Conservation (phyloP, 2,113 vertebrate genomes). For the Myotis lucifugus region DNA sequence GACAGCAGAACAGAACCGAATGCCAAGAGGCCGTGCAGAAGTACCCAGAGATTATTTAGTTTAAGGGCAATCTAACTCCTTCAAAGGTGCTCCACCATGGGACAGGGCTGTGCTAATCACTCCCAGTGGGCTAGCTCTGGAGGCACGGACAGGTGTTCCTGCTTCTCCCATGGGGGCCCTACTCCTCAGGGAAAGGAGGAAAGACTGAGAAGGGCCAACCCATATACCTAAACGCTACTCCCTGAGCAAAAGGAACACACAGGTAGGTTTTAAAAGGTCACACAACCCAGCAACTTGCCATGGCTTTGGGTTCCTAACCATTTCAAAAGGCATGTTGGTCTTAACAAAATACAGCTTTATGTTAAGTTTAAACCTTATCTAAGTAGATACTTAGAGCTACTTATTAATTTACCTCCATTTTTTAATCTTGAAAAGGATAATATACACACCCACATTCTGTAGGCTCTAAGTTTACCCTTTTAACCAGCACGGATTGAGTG, state of each 20-base stretch:
- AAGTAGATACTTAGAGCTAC: background rate
- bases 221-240: accelerated
- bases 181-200: constrained; percentile 42
- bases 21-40: background rate
- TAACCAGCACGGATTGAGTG: background rate
- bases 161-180: background rate
- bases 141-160: constrained; percentile 49
- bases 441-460: accelerated
- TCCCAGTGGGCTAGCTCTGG: background rate
- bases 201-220: background rate
- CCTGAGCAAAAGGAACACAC: background rate
- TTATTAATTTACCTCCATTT: background rate
- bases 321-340: background rate
- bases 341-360: background rate
- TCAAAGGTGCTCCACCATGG: background rate
- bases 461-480: background rate
- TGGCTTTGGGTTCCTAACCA: background rate
- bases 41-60: constrained; percentile 12
- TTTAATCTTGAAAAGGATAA: background rate
- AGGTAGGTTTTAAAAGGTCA: background rate
- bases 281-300: background rate
- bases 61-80: background rate
- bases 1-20: constrained; percentile 53
- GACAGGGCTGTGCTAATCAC: constrained; percentile 8
- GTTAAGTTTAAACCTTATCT: background rate